phyloP scores from a whole-genome alignment of 2,797 vertebrate species.

The Fistularia commersonii region DNA sequence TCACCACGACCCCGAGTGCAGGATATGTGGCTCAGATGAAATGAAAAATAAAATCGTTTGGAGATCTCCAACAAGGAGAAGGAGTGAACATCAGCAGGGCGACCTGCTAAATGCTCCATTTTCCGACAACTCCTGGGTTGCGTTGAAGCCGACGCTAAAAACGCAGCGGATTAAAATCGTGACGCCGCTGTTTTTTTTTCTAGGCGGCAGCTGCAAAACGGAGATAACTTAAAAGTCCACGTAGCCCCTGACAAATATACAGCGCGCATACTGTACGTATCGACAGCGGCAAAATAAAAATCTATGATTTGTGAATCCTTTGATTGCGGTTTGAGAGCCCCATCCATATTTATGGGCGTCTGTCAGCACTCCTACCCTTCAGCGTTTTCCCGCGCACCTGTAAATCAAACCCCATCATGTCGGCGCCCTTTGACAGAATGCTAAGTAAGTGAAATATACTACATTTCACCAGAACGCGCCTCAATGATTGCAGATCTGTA shows the following conservation, averaged over 20 bases:
- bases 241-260: constrained; percentile 15
- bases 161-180: constrained; percentile 12
- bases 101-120: no score
- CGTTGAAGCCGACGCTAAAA: constrained; percentile 18
- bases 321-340: constrained; percentile 54
- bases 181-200: constrained; percentile 9
- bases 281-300: constrained; percentile 44
- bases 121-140: no score
- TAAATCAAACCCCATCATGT: constrained; percentile 49
- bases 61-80: no score
- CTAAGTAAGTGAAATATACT: constrained; percentile 32
- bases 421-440: constrained; percentile 46
- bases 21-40: no score
- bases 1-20: no score
- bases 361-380: constrained; percentile 39
- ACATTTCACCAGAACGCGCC: constrained; percentile 26
- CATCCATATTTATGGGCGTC: constrained; percentile 58
- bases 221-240: constrained; percentile 13
- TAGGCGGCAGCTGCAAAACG: constrained; percentile 14
- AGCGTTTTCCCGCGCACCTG: constrained; percentile 35
- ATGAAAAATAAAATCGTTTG: no score
- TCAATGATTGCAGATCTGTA: constrained; percentile 17
- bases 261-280: constrained; percentile 14
- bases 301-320: constrained; percentile 55
- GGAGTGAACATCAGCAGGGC: no score